Percentiles rank a stretch among this genome's conserved stretches.
Evolutionary conservation across 2,888 invertebrate genomes (phyloP).

Genomic region (Trichogramma evanescens): DNA sequence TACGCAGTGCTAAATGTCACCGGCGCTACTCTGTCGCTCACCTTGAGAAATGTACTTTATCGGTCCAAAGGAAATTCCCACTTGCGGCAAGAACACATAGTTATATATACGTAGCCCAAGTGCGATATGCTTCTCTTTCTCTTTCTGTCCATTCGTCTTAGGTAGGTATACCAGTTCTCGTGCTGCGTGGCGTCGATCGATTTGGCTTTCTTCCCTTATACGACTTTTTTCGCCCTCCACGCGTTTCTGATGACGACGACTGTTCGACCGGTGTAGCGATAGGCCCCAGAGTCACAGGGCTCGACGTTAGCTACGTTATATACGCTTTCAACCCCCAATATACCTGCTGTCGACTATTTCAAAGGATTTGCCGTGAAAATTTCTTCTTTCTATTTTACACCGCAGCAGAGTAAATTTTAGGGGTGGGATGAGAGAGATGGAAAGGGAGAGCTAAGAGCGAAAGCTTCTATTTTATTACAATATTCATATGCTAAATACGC

Average conservation of each 20-base stretch:
- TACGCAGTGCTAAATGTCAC: conserved; percentile 14
- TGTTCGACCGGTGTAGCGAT: too few species aligned
- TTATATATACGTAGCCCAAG: too few species aligned
- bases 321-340: background rate
- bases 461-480: too few species aligned
- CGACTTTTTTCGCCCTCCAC: background rate
- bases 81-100: background rate
- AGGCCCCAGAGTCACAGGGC: background rate
- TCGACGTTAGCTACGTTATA: background rate
- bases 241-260: too few species aligned
- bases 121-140: background rate
- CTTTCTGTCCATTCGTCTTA: background rate
- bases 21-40: conserved; percentile 18
- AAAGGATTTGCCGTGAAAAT: background rate
- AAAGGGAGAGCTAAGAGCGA: too few species aligned
- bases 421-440: too few species aligned
- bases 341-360: background rate
- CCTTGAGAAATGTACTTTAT: conserved; percentile 22
- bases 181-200: background rate
- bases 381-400: too few species aligned
- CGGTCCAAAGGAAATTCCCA: conserved; percentile 4
- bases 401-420: too few species aligned
- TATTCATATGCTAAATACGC: too few species aligned
- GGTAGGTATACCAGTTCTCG: too few species aligned
- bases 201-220: background rate